Base-by-base conservation (phyloP, 2,113 vertebrate genomes). In the Pandion haliaetus region DNA sequence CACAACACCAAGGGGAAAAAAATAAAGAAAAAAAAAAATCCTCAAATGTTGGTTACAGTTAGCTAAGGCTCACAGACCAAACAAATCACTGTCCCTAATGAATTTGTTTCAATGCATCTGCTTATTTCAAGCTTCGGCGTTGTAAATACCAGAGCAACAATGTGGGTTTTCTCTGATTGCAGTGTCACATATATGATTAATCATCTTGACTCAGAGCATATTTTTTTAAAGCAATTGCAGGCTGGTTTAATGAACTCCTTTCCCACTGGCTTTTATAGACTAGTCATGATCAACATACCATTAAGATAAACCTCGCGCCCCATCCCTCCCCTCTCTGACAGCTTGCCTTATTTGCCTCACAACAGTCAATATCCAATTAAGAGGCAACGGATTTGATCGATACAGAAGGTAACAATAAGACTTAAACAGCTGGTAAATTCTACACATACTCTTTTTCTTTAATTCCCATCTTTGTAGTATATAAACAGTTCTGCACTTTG, bases 361-460 rank as follows among this genome's bases (percentile, higher is more conserved):
- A 96, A 95, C 94, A 97, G 96, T 95, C 93, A 97, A 97, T 96
- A 97, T 93, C 86, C 82, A 97, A 97, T 96, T 98, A 97, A 96
- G 92, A 93, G 54, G 52, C 59, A 88, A 84, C 8, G 4, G 79
- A 88, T 79, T 88, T 95, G 89, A 96, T 97, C 95, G 1, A 94
- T 97, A 81, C 63, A 83, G 93, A 96, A 87, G 86, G 96, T 82
- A 97, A 96, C 55, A 91, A 83, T 83, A 45, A 81, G 82, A 96
- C 73, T 94, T 93, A 93, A 97, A 91, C 86, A 92, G 85, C 90
- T 84, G 74, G 83, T 70, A 94, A 95, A 94, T 90, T 90, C 79
- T 80, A 66, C 92, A 45, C 4, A 9, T 88, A 45, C n/a, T 61
- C 58, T 73, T 85, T 81, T 91, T 73, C 70, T 82, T 93, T 80